These are phyloP conservation scores for Rhopalosiphum maidis DNA, from an alignment of 1,140 invertebrate species.

Conservation along the genomic window DNA sequence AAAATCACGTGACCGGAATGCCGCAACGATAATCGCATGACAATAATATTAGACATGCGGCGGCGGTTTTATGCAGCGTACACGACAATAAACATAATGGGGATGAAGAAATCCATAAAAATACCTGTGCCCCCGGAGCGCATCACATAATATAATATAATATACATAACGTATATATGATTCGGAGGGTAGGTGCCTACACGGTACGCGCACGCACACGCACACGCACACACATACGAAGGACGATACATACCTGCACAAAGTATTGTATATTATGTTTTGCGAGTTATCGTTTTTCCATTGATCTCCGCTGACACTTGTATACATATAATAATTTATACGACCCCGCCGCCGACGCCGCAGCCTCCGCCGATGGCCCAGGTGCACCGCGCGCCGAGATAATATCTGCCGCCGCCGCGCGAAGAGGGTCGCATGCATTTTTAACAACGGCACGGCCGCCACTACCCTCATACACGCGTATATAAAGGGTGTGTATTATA, in stretches of 20 bases:
- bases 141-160: background rate
- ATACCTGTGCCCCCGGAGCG: background rate
- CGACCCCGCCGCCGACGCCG: background rate
- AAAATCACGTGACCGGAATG: constrained; percentile 25
- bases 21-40: constrained; percentile 13
- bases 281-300: constrained; percentile 18
- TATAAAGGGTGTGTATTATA: background rate
- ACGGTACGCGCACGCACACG: background rate
- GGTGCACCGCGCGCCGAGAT: constrained; percentile 4
- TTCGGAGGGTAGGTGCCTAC: too few relatives aligned
- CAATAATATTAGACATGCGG: constrained; percentile 4
- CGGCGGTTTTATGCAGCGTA: background rate
- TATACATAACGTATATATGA: background rate
- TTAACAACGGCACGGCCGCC: background rate
- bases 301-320: constrained; percentile 20
- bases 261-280: background rate
- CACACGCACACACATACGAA: too few relatives aligned
- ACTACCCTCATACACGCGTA: background rate
- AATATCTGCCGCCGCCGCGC: background rate
- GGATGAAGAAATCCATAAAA: constrained; percentile 21
- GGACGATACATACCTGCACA: background rate
- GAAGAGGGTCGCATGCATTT: constrained; percentile 24
- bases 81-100: constrained; percentile 4
- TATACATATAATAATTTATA: constrained; percentile 13
- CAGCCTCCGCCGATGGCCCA: background rate